Base-by-base conservation (phyloP, 2,888 invertebrate species). In the Anagyrus pseudococci region DNA sequence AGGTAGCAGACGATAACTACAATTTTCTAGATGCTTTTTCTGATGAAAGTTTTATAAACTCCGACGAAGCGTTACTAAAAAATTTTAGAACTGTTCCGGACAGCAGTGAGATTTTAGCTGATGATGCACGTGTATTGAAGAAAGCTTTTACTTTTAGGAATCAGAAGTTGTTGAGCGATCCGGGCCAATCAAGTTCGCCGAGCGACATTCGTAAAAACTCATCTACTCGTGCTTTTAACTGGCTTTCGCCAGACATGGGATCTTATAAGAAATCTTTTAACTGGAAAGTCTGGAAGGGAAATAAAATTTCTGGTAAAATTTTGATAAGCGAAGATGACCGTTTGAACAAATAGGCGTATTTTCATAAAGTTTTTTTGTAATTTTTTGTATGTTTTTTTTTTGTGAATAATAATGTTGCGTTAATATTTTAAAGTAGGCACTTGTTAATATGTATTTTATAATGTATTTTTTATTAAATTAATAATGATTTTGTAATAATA, bases 211-310 rank as follows among this genome's bases (percentile, higher is more conserved):
- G 53, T 43, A 43, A 7, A 26, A 22, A 7, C 17, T 52, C 52
- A 22, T n/a, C 56, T n/a, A 46, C 41, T 40, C 56, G 37, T 13
- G 4, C 49, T 17, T 29, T 53, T 22, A 53, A 53, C 29, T 17
- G 37, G 23, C 20, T 29, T 10, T 49, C 52, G 40, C 43, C 58
- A 4, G 15, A 57, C 13, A 44, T n/a, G 29, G 54, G 58, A 54
- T 40, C 25, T 19, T 47, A 22, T 60, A 64, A 40, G 25, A 57
- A 48, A 29, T 19, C 53, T 19, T 17, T 58, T 53, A 59, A 50
- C 17, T 66, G 62, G 66, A 66, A 62, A 19, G 56, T 66, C 10
- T 66, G 66, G 66, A 60, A 55, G 29, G 49, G 57, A 22, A 55
- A 26, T 33, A 65, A 62, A 22, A 55, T 48, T 46, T 33, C 40